These are phyloP conservation scores for Hyperoplus immaculatus DNA, from an alignment of 2,797 vertebrate genomes.

Conservation along the genomic window DNA sequence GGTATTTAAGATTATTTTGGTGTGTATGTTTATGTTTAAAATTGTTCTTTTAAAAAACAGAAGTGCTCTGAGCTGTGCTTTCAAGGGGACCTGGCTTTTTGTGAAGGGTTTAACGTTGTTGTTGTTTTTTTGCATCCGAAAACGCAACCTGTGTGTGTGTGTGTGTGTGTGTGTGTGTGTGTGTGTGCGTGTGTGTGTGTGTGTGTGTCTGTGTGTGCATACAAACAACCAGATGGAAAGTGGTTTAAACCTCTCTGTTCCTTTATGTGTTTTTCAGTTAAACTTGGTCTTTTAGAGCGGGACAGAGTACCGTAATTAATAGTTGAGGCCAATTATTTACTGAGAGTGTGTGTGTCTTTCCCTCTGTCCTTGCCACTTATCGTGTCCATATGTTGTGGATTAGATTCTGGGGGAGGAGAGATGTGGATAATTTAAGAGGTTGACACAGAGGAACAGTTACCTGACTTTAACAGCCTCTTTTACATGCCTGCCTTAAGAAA, in stretches of 20 bases:
- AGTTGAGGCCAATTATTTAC: slow-evolving; percentile 35
- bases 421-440: slow-evolving; percentile 52
- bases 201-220: neutral
- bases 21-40: neutral
- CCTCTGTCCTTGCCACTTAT: slow-evolving; percentile 44
- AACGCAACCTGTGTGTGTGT: neutral
- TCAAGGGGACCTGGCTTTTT: slow-evolving; percentile 3
- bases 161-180: neutral
- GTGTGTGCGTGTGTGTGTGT: neutral
- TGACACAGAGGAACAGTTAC: slow-evolving; percentile 69
- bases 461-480: slow-evolving; percentile 68
- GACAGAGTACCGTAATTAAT: slow-evolving; percentile 21
- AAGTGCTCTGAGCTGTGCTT: neutral
- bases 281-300: slow-evolving; percentile 29
- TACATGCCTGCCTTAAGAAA: slow-evolving; percentile 59
- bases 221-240: too few species aligned
- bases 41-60: neutral
- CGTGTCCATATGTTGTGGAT: slow-evolving; percentile 65
- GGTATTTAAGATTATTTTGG: neutral
- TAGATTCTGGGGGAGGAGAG: slow-evolving; percentile 52
- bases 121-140: neutral
- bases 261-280: slow-evolving; percentile 11
- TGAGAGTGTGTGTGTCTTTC: slow-evolving; percentile 42
- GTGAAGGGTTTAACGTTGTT: neutral
- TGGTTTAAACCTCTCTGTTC: neutral